These are phyloP conservation scores for Amphiprion percula DNA, from an alignment of 2,113 vertebrate species.

Conservation along the genomic window DNA sequence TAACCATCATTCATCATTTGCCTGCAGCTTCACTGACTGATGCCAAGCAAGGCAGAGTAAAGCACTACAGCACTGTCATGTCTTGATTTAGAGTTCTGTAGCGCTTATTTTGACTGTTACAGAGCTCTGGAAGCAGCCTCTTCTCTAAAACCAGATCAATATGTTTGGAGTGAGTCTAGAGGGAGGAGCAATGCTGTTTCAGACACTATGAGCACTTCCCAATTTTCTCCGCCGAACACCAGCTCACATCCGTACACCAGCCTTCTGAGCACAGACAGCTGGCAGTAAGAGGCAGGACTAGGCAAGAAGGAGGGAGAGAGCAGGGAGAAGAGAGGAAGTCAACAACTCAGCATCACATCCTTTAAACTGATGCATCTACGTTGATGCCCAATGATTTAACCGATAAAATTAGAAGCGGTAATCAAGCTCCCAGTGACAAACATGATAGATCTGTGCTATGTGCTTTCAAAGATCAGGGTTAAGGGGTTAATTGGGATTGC, in stretches of 20 bases:
- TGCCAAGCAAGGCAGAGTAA: conserved; percentile 47
- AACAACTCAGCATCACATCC: conserved; percentile 61
- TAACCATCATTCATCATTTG: conserved; percentile 50
- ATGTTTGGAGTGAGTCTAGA: conserved; percentile 68
- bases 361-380: conserved; percentile 58
- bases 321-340: conserved; percentile 61
- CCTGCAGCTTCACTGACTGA: conserved; percentile 57
- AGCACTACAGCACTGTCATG: conserved; percentile 47
- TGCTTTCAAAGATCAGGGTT: conserved; percentile 37
- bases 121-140: conserved; percentile 51
- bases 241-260: conserved; percentile 65
- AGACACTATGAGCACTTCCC: conserved; percentile 61
- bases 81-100: conserved; percentile 69
- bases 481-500: conserved; percentile 26
- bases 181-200: conserved; percentile 62
- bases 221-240: conserved; percentile 64
- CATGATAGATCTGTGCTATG: conserved; percentile 36
- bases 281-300: conserved; percentile 50
- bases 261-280: conserved; percentile 62
- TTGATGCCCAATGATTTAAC: conserved; percentile 60
- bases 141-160: conserved; percentile 70
- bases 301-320: conserved; percentile 31
- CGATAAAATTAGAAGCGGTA: conserved; percentile 56
- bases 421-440: conserved; percentile 42
- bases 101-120: conserved; percentile 67